A percentile compares a stretch with the other conserved stretches of the same genome.
Conservation (phyloP, 1,140 invertebrate species). For the Leptinotarsa lineolata region DNA sequence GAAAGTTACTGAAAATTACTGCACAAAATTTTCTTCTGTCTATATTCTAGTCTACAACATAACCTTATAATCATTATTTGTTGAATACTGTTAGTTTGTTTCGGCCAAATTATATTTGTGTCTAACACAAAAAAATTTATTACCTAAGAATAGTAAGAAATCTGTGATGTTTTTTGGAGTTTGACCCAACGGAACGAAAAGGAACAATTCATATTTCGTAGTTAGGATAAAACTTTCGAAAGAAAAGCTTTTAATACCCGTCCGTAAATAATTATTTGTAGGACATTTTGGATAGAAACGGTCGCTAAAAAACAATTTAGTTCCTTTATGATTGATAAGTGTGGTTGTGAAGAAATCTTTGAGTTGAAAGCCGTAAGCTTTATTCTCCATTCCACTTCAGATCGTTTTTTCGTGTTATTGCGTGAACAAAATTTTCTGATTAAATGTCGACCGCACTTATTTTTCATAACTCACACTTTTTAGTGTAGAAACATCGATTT, state of each 20-base stretch:
- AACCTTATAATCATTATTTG: neutral
- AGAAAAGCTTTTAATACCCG: constrained; percentile 29
- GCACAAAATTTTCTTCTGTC: constrained; percentile 18
- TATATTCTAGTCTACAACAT: constrained; percentile 24
- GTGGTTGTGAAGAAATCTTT: neutral
- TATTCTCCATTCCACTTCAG: too few relatives aligned
- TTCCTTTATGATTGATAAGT: neutral
- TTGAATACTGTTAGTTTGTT: neutral
- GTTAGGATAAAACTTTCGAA: constrained; percentile 6
- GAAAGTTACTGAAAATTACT: neutral
- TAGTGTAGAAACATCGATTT: neutral
- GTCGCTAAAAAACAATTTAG: neutral
- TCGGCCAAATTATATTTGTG: constrained; percentile 32
- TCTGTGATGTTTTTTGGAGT: constrained; percentile 37
- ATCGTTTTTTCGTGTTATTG: too few relatives aligned
- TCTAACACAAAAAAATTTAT: constrained; percentile 33
- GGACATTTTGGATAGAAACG: neutral
- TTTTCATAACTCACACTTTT: neutral
- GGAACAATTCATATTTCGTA: neutral
- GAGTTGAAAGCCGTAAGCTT: too few relatives aligned
- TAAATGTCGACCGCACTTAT: neutral
- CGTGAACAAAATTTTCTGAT: neutral
- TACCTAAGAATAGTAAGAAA: constrained; percentile 40
- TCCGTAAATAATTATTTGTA: constrained; percentile 23
- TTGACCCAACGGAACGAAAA: neutral